Conservation (phyloP, 2,113 vertebrate species). For the Pongo pygmaeus region DNA sequence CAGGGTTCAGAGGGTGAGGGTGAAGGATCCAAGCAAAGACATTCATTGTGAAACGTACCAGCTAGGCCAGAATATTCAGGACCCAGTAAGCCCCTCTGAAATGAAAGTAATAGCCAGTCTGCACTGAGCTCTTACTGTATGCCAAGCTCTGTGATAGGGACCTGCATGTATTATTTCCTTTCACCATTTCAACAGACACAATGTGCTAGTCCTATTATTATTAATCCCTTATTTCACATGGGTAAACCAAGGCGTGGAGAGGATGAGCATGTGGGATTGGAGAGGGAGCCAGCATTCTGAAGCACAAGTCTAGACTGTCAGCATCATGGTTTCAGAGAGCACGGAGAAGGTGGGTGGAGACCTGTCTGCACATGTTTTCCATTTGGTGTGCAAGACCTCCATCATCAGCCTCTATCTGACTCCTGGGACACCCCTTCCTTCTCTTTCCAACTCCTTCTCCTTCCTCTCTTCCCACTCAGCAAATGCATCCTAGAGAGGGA, state of each 20-base stretch:
- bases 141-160: fast-evolving
- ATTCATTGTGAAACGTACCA: neutral
- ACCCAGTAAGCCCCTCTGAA: fast-evolving
- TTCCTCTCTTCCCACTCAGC: neutral
- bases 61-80: neutral
- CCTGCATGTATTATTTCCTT: fast-evolving
- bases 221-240: neutral
- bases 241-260: fast-evolving
- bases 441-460: neutral
- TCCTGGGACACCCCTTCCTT: fast-evolving
- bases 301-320: neutral
- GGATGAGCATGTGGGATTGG: neutral
- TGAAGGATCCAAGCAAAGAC: neutral
- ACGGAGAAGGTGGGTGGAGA: too few relatives aligned
- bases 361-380: fast-evolving
- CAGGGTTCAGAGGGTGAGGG: neutral
- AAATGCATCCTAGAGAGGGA: neutral
- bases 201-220: fast-evolving
- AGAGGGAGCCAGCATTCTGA: neutral
- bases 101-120: fast-evolving
- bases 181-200: neutral
- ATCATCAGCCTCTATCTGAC: too few relatives aligned
- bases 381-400: neutral
- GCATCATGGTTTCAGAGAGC: neutral
- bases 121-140: fast-evolving